phyloP scores from a whole-genome alignment of 2,888 invertebrate genomes.

The Leptinotarsa tumamoca region DNA sequence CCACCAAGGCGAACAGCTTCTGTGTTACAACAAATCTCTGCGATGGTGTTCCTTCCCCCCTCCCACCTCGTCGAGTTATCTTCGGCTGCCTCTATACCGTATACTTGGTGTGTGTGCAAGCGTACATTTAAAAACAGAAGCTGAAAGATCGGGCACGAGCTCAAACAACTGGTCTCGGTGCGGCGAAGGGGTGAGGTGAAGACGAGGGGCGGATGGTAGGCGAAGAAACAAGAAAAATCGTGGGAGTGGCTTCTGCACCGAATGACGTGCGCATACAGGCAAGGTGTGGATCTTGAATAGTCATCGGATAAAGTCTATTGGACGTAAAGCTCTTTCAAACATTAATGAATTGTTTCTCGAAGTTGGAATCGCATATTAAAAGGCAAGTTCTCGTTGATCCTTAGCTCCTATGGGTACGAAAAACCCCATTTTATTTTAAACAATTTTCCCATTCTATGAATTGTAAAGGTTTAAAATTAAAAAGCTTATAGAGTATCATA shows the following conservation, averaged over 20 bases:
- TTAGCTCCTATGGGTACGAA: too few species aligned
- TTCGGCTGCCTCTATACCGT: not conserved
- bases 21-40: constrained; percentile 41
- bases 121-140: constrained; percentile 45
- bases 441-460: too few species aligned
- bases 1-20: constrained; percentile 43
- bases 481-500: too few species aligned
- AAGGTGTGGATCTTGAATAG: too few species aligned
- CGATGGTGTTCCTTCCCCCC: not conserved
- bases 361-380: too few species aligned
- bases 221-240: not conserved
- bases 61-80: not conserved
- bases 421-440: too few species aligned
- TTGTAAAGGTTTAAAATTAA: too few species aligned
- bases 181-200: not conserved
- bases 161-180: constrained; percentile 37
- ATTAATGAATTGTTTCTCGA: too few species aligned
- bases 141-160: constrained; percentile 41
- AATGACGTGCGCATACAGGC: not conserved
- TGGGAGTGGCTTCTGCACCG: not conserved
- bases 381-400: too few species aligned
- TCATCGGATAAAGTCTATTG: too few species aligned
- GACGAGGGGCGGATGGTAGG: not conserved
- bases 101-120: not conserved
- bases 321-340: too few species aligned